Evolutionary conservation across 2,888 invertebrate species (phyloP), one percentile per base, ranked within the genome.

Genomic region (Conops quadrifasciatus): DNA sequence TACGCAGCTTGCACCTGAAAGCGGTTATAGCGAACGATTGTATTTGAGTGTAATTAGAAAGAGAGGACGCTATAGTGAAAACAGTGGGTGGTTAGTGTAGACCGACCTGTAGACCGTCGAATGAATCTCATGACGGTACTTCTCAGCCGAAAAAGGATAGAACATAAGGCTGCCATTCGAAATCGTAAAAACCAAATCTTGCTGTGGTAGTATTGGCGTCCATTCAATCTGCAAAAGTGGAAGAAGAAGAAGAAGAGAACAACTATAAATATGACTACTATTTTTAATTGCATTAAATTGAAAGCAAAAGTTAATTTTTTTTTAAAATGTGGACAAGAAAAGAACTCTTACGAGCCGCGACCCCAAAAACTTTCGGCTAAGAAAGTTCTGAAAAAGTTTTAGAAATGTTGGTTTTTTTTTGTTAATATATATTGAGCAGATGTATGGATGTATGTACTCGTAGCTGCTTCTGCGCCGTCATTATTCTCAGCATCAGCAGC

Each of bases 121-220:
- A 87, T 96, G 96, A 70, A 96, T 91, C 84, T 95, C 94, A 80
- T 93, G 91, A 64, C 94, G 89, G 87, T 93, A 95, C 78, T 90
- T 89, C 78, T 93, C 92, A 66, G 91, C 92, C 11, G 93, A 89
- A 86, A 97, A 96, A 3, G 96, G 93, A 74, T 91, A 90, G 85
- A 97, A 93, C 85, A 93, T 91, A 83, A 97, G 89, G 68, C 95
- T 94, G 76, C 96, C 95, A 86, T 96, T 95, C 74, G 90, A 88
- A 79, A 93, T 89, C 80, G 93, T 89, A 82, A 91, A 88, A 64
- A 94, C 91, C 77, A 94, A 88, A 77, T 93, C 93, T 72, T 91
- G 89, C 75, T 91, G 87, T 78, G 90, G 87, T 73, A 88, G 87
- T 79, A 88, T 93, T 58, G 92, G 89, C 69, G 93, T 87, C 94